These are phyloP conservation scores for Spicauda simplicius DNA, from an alignment of 2,888 invertebrate species.

Conservation along the genomic window DNA sequence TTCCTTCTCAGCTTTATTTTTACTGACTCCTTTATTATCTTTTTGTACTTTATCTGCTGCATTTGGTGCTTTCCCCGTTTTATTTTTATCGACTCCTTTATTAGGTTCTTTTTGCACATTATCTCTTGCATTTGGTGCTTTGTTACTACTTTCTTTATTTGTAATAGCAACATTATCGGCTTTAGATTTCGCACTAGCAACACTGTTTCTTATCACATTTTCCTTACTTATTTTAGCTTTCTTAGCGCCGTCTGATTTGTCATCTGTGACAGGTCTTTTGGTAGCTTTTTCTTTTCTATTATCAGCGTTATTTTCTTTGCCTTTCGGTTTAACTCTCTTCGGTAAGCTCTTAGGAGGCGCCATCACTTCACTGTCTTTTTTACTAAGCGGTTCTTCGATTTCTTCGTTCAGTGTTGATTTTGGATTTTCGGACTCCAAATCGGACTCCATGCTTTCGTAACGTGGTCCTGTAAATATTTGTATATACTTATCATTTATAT, in stretches of 20 bases:
- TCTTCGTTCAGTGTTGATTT: slow-evolving; percentile 47
- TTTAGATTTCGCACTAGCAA: neutral
- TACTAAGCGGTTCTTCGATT: slow-evolving; percentile 43
- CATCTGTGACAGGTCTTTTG: slow-evolving; percentile 20
- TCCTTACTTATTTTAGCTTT: slow-evolving; percentile 20
- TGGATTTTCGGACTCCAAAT: slow-evolving; percentile 51
- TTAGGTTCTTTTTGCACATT: neutral
- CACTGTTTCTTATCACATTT: slow-evolving; percentile 1
- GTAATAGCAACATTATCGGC: neutral
- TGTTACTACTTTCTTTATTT: neutral
- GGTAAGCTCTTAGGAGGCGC: slow-evolving; percentile 69
- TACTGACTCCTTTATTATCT: too few species aligned
- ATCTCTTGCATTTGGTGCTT: neutral
- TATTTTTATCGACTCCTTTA: slow-evolving; percentile 4
- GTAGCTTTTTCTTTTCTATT: slow-evolving; percentile 1
- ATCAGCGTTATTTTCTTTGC: slow-evolving; percentile 20
- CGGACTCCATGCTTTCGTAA: slow-evolving; percentile 53
- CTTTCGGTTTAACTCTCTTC: slow-evolving; percentile 50
- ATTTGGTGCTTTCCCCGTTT: neutral
- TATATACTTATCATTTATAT: neutral
- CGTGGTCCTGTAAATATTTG: slow-evolving; percentile 26
- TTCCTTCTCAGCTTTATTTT: slow-evolving; percentile 5
- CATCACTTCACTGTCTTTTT: slow-evolving; percentile 58
- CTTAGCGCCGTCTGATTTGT: slow-evolving; percentile 8
- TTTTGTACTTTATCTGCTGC: neutral